phyloP scores from a whole-genome alignment of 2,113 vertebrate species.

The Falco punctatus region DNA sequence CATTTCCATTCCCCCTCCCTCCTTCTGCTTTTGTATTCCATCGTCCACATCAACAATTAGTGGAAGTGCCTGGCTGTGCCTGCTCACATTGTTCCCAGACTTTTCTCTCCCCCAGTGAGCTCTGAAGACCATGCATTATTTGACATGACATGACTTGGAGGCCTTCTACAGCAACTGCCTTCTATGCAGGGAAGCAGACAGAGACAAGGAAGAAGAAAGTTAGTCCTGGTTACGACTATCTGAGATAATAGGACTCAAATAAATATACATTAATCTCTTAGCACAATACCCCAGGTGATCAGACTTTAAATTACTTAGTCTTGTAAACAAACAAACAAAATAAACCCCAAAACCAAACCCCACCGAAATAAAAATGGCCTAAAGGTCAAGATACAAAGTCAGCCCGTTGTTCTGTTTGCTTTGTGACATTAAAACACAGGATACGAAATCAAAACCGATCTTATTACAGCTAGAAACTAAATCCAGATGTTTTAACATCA shows the following conservation, averaged over 20 bases:
- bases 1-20: slow-evolving; percentile 47
- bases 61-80: slow-evolving; percentile 67
- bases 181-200: not conserved
- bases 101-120: slow-evolving; percentile 56
- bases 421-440: slow-evolving; percentile 31
- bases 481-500: slow-evolving; percentile 5
- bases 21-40: slow-evolving; percentile 59
- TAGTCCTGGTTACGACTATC: not conserved
- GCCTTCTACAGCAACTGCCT: not conserved
- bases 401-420: not conserved
- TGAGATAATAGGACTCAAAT: not conserved
- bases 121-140: slow-evolving; percentile 67
- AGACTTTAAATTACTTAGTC: not conserved
- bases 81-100: slow-evolving; percentile 57
- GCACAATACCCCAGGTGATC: not conserved
- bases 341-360: not conserved
- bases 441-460: slow-evolving; percentile 11
- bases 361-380: not conserved
- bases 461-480: not conserved
- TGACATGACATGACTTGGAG: slow-evolving; percentile 50
- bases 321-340: not conserved
- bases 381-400: slow-evolving; percentile 10
- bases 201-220: not conserved
- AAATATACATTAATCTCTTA: not conserved
- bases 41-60: slow-evolving; percentile 65